A percentile compares a stretch with the other conserved stretches of the same genome.
Evolutionary conservation across 2,888 invertebrate genomes (phyloP).

Genomic region (Campoplex nolae): DNA sequence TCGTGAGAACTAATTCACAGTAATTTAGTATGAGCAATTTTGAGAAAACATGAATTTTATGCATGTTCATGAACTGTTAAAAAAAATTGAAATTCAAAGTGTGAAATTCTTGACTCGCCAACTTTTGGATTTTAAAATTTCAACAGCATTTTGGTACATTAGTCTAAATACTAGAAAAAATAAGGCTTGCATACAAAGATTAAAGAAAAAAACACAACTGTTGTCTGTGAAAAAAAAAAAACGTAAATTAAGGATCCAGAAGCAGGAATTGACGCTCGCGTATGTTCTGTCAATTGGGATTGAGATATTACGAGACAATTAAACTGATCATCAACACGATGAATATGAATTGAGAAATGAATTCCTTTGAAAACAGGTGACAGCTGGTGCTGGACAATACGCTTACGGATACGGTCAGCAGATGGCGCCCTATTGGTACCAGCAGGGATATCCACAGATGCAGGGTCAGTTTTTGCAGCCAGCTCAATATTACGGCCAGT

Average conservation of each 20-base stretch:
- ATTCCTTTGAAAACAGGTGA: slow-evolving; percentile 81
- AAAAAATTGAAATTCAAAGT: no score
- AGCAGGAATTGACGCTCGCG: neutral
- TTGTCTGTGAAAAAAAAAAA: neutral
- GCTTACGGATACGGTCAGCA: slow-evolving; percentile 95
- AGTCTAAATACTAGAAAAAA: neutral
- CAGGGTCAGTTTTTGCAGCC: slow-evolving; percentile 93
- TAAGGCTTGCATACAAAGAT: neutral
- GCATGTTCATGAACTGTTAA: no score
- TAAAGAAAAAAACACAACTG: neutral
- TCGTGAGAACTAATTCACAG: neutral
- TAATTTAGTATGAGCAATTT: neutral
- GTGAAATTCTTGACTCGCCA: no score
- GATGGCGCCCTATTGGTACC: slow-evolving; percentile 95
- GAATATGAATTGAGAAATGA: neutral
- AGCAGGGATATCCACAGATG: slow-evolving; percentile 92
- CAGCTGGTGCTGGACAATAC: slow-evolving; percentile 91
- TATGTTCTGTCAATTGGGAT: neutral
- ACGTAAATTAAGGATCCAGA: no score
- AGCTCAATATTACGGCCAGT: slow-evolving; percentile 87
- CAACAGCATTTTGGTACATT: neutral
- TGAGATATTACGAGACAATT: neutral
- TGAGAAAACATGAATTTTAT: neutral
- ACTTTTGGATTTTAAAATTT: no score
- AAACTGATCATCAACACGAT: neutral